Percentiles rank a stretch among this genome's conserved stretches.
Conservation (phyloP, 2,797 vertebrate species). For the Leptoclinus maculatus region DNA sequence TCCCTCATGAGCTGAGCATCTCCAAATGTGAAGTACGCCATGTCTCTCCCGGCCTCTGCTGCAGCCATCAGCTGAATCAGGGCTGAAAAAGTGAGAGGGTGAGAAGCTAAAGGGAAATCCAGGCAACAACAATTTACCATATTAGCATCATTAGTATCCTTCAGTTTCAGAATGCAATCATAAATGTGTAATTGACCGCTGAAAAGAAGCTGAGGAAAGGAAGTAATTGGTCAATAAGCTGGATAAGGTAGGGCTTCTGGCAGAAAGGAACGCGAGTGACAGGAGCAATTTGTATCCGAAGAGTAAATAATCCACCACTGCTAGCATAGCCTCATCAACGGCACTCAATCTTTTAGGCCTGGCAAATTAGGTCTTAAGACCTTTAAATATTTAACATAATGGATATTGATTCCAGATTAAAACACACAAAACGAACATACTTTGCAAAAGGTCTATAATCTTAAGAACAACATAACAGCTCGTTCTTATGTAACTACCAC, state of each 20-base stretch:
- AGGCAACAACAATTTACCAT: background rate
- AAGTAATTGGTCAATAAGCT: slow-evolving; percentile 63
- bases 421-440: slow-evolving; percentile 58
- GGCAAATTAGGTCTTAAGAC: slow-evolving; percentile 71
- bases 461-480: slow-evolving; percentile 52
- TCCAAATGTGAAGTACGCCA: slow-evolving; percentile 97
- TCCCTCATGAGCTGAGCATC: slow-evolving; percentile 93
- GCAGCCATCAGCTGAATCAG: slow-evolving; percentile 96
- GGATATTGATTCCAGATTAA: slow-evolving; percentile 77
- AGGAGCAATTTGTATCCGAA: slow-evolving; percentile 64
- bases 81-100: slow-evolving; percentile 79
- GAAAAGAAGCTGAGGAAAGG: slow-evolving; percentile 30
- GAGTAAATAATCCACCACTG: slow-evolving; percentile 65
- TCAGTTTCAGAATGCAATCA: slow-evolving; percentile 40
- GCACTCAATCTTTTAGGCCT: slow-evolving; percentile 70
- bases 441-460: slow-evolving; percentile 58
- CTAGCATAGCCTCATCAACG: slow-evolving; percentile 49
- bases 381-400: slow-evolving; percentile 84
- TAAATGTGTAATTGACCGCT: slow-evolving; percentile 51
- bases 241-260: slow-evolving; percentile 46
- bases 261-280: slow-evolving; percentile 51
- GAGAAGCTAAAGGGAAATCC: background rate
- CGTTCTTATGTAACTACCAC: slow-evolving; percentile 45
- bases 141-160: slow-evolving; percentile 12
- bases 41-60: slow-evolving; percentile 90